Evolutionary conservation across 2,888 invertebrate genomes (phyloP).

Genomic region (Chrysotoxum bicinctum): DNA sequence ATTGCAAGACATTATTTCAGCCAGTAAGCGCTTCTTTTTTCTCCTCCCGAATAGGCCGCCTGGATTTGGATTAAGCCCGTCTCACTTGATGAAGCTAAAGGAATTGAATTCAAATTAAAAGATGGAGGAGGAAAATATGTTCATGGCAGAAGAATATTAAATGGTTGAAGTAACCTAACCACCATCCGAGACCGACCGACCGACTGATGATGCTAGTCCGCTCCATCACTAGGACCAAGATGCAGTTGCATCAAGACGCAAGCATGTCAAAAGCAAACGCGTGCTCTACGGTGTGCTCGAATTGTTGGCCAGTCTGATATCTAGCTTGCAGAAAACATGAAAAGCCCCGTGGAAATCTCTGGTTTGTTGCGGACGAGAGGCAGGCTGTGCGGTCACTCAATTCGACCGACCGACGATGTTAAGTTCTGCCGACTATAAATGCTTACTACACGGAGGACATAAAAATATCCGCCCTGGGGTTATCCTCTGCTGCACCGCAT

Average conservation of each 20-base stretch:
- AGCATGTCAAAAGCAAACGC: constrained; percentile 64
- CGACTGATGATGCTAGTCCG: neutral
- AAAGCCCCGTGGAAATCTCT: constrained; percentile 56
- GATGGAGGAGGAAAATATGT: constrained; percentile 69
- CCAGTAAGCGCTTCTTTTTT: constrained; percentile 73
- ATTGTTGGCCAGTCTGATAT: constrained; percentile 13
- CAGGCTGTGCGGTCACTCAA: neutral
- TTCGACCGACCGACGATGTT: constrained; percentile 27
- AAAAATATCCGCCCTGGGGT: constrained; percentile 55
- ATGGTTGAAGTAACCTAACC: constrained; percentile 45
- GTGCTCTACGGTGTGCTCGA: constrained; percentile 47
- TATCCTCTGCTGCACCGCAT: constrained; percentile 32
- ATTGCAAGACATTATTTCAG: constrained; percentile 63
- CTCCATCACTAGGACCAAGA: constrained; percentile 1
- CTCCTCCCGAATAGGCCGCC: constrained; percentile 66
- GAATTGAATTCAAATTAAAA: constrained; percentile 72
- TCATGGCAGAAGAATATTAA: constrained; percentile 58
- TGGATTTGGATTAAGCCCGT: constrained; percentile 67
- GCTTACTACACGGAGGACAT: constrained; percentile 49
- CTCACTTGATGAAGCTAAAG: constrained; percentile 42
- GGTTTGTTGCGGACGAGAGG: constrained; percentile 11
- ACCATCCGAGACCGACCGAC: neutral
- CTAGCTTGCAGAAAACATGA: constrained; percentile 30
- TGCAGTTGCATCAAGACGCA: constrained; percentile 34
- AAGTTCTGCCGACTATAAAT: constrained; percentile 30